phyloP scores from a whole-genome alignment of 2,113 vertebrate genomes.

The Alectura lathami region DNA sequence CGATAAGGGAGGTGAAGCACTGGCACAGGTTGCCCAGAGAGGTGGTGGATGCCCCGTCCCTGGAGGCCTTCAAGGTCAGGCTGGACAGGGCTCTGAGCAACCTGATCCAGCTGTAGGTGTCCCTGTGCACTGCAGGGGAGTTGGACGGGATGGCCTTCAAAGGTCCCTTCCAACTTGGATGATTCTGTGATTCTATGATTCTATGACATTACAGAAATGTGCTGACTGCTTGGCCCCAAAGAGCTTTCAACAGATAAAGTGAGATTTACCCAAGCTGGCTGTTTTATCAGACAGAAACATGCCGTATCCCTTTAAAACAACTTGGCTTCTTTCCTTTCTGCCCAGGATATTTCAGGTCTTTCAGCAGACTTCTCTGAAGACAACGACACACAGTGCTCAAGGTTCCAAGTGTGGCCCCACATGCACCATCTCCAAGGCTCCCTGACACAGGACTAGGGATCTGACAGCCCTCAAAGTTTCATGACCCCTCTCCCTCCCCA shows the following conservation, averaged over 20 bases:
- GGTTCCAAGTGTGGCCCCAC: neutral
- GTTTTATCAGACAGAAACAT: neutral
- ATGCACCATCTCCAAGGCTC: neutral
- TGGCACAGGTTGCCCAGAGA: too few species aligned
- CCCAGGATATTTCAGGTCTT: neutral
- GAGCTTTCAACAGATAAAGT: neutral
- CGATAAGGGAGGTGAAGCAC: too few species aligned
- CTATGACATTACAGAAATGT: neutral
- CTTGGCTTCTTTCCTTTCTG: neutral
- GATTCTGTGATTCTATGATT: too few species aligned
- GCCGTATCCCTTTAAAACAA: neutral
- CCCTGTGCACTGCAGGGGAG: too few species aligned
- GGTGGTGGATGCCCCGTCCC: too few species aligned
- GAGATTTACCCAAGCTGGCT: neutral
- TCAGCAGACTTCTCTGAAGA: neutral
- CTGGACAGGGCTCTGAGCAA: too few species aligned
- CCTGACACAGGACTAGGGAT: neutral
- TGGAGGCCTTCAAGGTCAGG: too few species aligned
- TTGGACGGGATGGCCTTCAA: too few species aligned
- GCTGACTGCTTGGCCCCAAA: neutral
- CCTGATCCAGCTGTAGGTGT: too few species aligned
- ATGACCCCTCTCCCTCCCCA: fast-evolving
- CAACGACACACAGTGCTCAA: neutral
- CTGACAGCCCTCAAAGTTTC: neutral
- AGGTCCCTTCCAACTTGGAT: too few species aligned